Conservation (phyloP, 2,113 vertebrate species). For the Chrysemys picta region DNA sequence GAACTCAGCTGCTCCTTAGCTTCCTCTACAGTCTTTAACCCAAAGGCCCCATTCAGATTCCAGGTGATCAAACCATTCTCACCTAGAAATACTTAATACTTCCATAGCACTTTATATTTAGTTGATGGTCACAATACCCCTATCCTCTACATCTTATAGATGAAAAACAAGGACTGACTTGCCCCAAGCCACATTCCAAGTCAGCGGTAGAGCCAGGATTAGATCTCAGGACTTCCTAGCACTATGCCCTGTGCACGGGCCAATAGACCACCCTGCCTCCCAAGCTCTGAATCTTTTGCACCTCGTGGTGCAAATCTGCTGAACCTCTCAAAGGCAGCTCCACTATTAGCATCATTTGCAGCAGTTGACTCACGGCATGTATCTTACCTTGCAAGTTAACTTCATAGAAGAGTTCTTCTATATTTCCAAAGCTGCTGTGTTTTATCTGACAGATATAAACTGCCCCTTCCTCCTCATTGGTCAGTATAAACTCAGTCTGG, state of each 20-base stretch:
- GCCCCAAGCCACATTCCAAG: not conserved
- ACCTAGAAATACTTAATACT: not conserved
- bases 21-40: not conserved
- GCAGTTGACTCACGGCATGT: not conserved
- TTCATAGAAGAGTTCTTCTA: constrained; percentile 66
- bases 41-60: not conserved
- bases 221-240: not conserved
- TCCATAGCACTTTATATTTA: not conserved
- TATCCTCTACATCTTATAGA: not conserved
- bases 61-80: not conserved
- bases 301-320: not conserved
- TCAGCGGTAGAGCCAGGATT: not conserved
- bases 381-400: constrained; percentile 71
- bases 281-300: not conserved
- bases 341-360: not conserved
- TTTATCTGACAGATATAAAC: constrained; percentile 69
- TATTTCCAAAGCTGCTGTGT: constrained; percentile 71
- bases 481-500: constrained; percentile 63
- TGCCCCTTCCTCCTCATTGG: constrained; percentile 57
- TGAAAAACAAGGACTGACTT: not conserved
- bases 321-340: not conserved
- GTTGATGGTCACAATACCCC: not conserved
- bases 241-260: not conserved
- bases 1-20: not conserved
- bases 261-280: not conserved